phyloP scores from a whole-genome alignment of 2,797 vertebrate species.

The Pteronotus mesoamericanus region DNA sequence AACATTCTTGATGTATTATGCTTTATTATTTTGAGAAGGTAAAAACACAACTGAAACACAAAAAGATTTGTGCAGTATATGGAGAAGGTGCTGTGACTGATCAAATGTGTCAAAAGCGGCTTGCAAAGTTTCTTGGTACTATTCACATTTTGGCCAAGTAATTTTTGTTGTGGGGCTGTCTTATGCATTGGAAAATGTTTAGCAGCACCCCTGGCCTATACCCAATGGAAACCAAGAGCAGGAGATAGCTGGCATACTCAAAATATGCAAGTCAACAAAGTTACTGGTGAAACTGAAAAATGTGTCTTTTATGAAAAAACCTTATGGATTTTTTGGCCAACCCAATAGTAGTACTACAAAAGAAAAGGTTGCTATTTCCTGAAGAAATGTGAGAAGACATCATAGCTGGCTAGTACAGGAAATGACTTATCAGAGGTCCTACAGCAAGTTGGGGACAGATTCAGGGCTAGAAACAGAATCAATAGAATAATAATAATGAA shows the following conservation, averaged over 20 bases:
- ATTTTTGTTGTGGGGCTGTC: not conserved
- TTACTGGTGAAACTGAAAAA: not conserved
- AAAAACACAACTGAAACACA: not conserved
- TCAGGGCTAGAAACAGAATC: slow-evolving; percentile 11
- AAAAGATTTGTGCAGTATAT: not conserved
- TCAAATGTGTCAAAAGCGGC: not conserved
- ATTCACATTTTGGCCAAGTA: not conserved
- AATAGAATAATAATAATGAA: not conserved
- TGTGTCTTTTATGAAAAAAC: not conserved
- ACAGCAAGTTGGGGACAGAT: not conserved
- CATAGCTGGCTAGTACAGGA: not conserved
- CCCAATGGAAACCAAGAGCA: not conserved
- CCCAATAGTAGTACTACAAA: not conserved
- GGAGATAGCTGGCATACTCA: not conserved
- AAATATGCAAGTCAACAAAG: not conserved
- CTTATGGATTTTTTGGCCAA: not conserved
- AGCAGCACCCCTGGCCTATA: not conserved
- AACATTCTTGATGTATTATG: not conserved
- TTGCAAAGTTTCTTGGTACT: not conserved
- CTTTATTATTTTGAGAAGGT: not conserved
- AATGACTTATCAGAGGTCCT: not conserved
- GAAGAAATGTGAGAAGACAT: not conserved
- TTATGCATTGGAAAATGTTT: not conserved
- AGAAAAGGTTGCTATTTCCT: not conserved
- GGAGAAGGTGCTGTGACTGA: not conserved